Percentiles rank a stretch among this genome's conserved stretches.
Conservation (phyloP, 2,888 invertebrate species). For the Limnephilus lunatus region DNA sequence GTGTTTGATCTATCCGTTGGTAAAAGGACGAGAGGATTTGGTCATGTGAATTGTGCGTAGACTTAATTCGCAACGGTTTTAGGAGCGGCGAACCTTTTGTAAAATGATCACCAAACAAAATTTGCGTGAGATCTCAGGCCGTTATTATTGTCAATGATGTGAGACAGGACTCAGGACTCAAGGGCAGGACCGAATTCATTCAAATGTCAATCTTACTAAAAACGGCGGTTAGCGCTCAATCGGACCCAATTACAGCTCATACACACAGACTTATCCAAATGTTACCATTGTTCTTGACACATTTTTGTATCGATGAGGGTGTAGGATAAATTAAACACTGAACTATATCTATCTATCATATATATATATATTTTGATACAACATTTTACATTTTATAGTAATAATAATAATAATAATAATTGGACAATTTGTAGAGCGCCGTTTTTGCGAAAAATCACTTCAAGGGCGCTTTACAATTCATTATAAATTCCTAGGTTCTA, state of each 20-base stretch:
- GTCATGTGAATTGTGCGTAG: neutral
- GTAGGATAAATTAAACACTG: neutral
- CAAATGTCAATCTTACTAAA: neutral
- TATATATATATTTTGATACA: no score
- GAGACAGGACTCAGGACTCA: neutral
- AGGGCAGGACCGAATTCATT: neutral
- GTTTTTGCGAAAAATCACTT: no score
- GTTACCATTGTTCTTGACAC: neutral
- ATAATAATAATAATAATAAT: no score
- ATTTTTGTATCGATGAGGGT: neutral
- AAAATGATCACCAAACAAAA: neutral
- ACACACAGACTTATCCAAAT: neutral
- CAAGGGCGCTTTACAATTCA: no score
- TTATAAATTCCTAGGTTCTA: no score
- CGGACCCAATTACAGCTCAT: neutral
- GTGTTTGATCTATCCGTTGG: neutral
- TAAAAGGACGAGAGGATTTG: neutral
- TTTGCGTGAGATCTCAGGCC: neutral
- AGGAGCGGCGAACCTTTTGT: slow-evolving; percentile 23
- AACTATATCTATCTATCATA: no score
- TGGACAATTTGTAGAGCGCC: no score
- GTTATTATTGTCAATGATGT: slow-evolving; percentile 3
- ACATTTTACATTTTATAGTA: no score
- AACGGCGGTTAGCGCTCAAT: neutral
- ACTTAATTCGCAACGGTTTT: slow-evolving; percentile 10